Base-by-base conservation (phyloP, 2,113 vertebrate species). In the Stictonetta naevosa region DNA sequence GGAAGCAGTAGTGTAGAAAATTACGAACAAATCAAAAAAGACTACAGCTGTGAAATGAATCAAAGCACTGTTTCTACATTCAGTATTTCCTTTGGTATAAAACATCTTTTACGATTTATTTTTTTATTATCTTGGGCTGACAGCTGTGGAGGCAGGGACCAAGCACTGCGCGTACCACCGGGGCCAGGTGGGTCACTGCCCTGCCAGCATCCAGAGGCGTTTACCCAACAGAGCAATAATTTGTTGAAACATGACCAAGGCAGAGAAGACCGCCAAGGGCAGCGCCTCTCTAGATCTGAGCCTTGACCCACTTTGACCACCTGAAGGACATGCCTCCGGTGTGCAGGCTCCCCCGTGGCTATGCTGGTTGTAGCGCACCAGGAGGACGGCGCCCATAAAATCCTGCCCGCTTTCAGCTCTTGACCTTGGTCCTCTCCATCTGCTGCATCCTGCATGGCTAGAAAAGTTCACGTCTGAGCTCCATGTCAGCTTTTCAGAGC, bases 1-100 rank as follows among this genome's bases (percentile, higher is more conserved):
- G 97, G 97, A 98, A 97, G 95, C 97, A 98, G 93, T 90, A 98
- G 97, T 86, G 84, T 97, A 98, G 96, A 98, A 98, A 98, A 98
- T 97, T 96, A 98, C 14, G 21, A 97, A 96, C 96, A 98, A 98
- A 98, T 98, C 95, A 97, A 95, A 98, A 95, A 92, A 95, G 97
- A 94, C 95, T 90, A 95, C 90, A 96, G 97, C 97, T 98, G 98
- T 97, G 97, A 98, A 96, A 95, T 95, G 95, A 97, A 97, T 98
- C 96, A 97, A 97, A 87, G 82, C 62, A n/a, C 76, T 36, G 31
- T 71, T 91, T 73, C 95, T 63, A 89, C 42, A 3, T 85, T 87
- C 84, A 83, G 52, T 31, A 52, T 94, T 97, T 95, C 87, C 87
- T 90, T 95, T 76, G 77, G 55, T 82, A 95, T 81, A 56, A 97